Evolutionary conservation across 2,888 invertebrate species (phyloP).

Genomic region (Philonicus albiceps): DNA sequence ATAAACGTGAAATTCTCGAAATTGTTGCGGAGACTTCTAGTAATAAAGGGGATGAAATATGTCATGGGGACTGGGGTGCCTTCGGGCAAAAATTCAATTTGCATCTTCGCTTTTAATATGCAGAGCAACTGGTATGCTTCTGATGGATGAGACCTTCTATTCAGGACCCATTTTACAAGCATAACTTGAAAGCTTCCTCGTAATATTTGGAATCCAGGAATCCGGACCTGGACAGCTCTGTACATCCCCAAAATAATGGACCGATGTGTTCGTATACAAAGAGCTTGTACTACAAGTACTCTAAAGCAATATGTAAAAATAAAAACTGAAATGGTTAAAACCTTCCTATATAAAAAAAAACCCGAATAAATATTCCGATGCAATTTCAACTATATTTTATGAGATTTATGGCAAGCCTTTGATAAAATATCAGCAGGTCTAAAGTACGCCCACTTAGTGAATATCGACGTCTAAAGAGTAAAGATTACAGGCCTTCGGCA

Average conservation of each 20-base stretch:
- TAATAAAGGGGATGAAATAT: neutral
- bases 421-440: too few species aligned
- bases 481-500: too few species aligned
- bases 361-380: too few species aligned
- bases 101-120: neutral
- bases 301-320: neutral
- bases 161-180: neutral
- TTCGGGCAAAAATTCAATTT: slow-evolving; percentile 9
- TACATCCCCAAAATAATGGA: neutral
- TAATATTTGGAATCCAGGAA: neutral
- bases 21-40: neutral
- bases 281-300: neutral
- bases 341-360: too few species aligned
- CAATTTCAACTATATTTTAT: too few species aligned
- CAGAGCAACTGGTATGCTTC: neutral
- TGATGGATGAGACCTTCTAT: neutral
- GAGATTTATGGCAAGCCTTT: too few species aligned
- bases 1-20: neutral
- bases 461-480: too few species aligned
- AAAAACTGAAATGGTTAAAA: neutral
- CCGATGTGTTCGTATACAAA: neutral
- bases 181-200: neutral
- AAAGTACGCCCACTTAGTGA: too few species aligned
- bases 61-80: neutral
- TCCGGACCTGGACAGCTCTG: neutral